phyloP scores from a whole-genome alignment of 2,888 invertebrate species.

The Branchinecta sandiegonensis region DNA sequence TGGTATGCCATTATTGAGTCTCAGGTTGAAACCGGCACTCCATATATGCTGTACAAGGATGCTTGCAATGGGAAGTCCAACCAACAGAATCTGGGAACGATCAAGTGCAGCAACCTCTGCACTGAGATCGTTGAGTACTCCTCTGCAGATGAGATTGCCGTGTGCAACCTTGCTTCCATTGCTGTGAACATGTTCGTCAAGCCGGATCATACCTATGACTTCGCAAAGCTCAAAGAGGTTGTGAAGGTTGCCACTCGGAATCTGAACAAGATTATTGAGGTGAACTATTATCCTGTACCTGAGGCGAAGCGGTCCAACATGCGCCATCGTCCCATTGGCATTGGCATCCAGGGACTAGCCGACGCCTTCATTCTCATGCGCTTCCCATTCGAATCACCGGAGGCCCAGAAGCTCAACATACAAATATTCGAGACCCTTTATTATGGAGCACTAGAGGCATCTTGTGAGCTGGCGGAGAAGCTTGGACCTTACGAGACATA shows the following conservation, averaged over 20 bases:
- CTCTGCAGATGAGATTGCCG: conserved; percentile 76
- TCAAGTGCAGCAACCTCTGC: conserved; percentile 93
- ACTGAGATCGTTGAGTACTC: conserved; percentile 96
- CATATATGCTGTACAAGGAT: conserved; percentile 94
- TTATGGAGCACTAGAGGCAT: conserved; percentile 88
- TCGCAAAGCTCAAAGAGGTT: conserved; percentile 66
- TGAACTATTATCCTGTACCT: conserved; percentile 85
- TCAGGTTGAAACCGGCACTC: conserved; percentile 94
- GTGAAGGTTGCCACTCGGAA: conserved; percentile 77
- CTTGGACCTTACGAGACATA: conserved; percentile 82
- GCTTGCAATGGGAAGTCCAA: conserved; percentile 93
- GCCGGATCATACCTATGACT: conserved; percentile 65
- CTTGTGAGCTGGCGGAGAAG: conserved; percentile 77
- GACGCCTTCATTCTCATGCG: conserved; percentile 91
- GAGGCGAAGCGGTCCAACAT: conserved; percentile 67
- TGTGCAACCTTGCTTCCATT: conserved; percentile 93
- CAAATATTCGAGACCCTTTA: conserved; percentile 98
- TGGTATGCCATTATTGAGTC: conserved; percentile 90
- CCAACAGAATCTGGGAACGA: conserved; percentile 94
- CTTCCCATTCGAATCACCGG: conserved; percentile 75
- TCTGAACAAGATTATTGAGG: conserved; percentile 90
- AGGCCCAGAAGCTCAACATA: conserved; percentile 70
- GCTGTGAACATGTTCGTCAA: conserved; percentile 89
- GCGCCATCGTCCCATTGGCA: conserved; percentile 52
- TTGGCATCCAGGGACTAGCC: conserved; percentile 94